Percentiles rank a stretch among this genome's conserved stretches.
Evolutionary conservation across 1,140 invertebrate genomes (phyloP).

Genomic region (Platorchestia sp.): DNA sequence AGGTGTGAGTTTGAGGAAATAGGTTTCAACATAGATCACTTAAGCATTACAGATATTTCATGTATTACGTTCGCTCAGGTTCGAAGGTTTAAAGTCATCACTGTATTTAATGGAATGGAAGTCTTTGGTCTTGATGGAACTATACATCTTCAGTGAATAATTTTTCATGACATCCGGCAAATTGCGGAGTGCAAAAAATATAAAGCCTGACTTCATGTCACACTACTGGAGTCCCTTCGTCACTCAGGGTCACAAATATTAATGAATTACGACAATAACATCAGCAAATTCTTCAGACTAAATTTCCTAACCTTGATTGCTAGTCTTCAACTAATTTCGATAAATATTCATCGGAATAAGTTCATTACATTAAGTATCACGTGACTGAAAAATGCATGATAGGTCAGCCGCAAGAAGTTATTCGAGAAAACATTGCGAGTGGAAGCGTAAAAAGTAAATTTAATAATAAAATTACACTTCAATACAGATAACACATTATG

Average conservation of each 20-base stretch:
- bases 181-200: not conserved
- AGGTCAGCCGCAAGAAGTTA: not conserved
- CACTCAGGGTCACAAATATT: not conserved
- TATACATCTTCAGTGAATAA: too few relatives aligned
- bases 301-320: not conserved
- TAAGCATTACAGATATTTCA: too few relatives aligned
- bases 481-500: not conserved
- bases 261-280: not conserved
- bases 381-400: not conserved
- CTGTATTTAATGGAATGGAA: too few relatives aligned
- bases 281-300: not conserved
- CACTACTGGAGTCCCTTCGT: not conserved
- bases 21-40: too few relatives aligned
- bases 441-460: not conserved
- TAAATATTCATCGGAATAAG: not conserved
- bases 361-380: not conserved
- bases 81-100: too few relatives aligned
- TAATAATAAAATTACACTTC: not conserved
- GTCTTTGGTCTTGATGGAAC: too few relatives aligned
- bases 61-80: too few relatives aligned
- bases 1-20: too few relatives aligned
- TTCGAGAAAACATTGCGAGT: not conserved
- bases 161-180: not conserved
- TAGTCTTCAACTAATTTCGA: not conserved
- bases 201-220: not conserved